Conservation (phyloP, 2,797 vertebrate genomes). For the Xiphophorus birchmanni region DNA sequence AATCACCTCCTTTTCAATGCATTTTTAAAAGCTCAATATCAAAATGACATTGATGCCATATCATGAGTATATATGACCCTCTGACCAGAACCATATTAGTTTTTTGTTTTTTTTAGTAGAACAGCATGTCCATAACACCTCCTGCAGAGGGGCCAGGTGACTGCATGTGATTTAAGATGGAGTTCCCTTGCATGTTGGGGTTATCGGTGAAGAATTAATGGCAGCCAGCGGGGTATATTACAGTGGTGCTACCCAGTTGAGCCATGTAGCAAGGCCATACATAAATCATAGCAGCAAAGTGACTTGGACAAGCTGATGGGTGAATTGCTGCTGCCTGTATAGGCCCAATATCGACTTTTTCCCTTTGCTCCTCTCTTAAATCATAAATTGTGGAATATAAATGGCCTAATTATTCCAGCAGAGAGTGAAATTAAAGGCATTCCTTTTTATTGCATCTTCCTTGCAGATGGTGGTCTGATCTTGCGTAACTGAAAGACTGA, state of each 20-base stretch:
- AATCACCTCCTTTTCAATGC: background rate
- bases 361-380: conserved; percentile 69
- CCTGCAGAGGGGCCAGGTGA: conserved; percentile 37
- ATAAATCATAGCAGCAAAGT: conserved; percentile 82
- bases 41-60: background rate
- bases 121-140: conserved; percentile 44
- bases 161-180: conserved; percentile 70
- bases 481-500: conserved; percentile 39
- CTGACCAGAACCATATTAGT: background rate
- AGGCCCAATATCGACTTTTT: conserved; percentile 75
- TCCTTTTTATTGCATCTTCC: conserved; percentile 62
- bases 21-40: background rate
- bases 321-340: conserved; percentile 75
- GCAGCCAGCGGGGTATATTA: conserved; percentile 71
- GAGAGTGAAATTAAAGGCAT: conserved; percentile 76
- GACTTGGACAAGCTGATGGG: conserved; percentile 79
- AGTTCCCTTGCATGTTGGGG: conserved; percentile 77
- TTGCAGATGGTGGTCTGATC: conserved; percentile 64
- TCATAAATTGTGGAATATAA: conserved; percentile 79
- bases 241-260: conserved; percentile 65
- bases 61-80: background rate
- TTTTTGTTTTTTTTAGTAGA: background rate
- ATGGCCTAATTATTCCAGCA: conserved; percentile 79
- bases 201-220: conserved; percentile 79
- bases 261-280: conserved; percentile 73